Evolutionary conservation across 2,113 vertebrate genomes (phyloP).

Genomic region (Sapayoa aenigma): DNA sequence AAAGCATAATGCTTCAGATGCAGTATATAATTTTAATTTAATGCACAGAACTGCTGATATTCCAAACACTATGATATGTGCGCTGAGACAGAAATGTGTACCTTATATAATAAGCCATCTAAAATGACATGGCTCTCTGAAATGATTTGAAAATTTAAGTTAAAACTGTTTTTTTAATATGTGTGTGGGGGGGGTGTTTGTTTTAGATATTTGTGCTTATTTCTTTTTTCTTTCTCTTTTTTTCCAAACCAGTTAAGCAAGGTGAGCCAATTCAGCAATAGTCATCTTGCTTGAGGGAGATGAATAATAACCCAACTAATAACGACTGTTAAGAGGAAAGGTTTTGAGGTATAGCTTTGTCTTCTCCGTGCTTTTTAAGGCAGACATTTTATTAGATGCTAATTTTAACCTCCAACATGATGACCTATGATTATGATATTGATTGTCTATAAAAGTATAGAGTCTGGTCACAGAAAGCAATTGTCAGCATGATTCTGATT

Average conservation of each 20-base stretch:
- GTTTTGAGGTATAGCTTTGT: background rate
- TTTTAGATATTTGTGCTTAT: background rate
- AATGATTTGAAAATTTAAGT: background rate
- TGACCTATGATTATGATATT: background rate
- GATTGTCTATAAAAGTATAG: background rate
- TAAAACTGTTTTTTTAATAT: background rate
- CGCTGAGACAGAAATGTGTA: background rate
- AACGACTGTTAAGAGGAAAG: background rate
- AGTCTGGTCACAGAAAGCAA: background rate
- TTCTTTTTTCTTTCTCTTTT: fast-evolving
- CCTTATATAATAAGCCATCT: background rate
- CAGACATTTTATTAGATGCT: background rate
- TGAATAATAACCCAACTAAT: background rate
- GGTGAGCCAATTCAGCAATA: background rate
- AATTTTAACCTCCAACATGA: background rate
- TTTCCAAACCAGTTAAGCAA: background rate
- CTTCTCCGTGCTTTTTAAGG: background rate
- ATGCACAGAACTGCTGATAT: background rate
- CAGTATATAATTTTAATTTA: background rate
- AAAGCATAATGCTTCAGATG: background rate
- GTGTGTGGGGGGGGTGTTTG: too few species aligned
- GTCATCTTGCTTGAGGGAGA: background rate
- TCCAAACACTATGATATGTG: background rate
- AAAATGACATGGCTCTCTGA: background rate
- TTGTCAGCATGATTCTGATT: background rate